phyloP scores from a whole-genome alignment of 2,113 vertebrate species.

The Nannobrachium achirus region DNA sequence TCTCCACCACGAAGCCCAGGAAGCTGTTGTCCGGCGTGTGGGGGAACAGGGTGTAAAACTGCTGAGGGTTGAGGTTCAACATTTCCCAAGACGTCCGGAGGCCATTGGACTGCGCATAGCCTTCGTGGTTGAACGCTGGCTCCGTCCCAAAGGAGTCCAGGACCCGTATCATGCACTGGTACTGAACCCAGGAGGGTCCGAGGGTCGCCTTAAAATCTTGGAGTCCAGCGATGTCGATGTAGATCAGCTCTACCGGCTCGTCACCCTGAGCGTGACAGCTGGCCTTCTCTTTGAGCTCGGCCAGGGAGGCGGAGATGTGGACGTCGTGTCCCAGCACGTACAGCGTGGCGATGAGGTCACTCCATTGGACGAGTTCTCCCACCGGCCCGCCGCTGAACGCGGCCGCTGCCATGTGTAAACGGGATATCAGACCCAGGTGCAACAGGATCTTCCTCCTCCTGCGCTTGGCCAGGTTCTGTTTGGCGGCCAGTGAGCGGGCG shows the following conservation, averaged over 20 bases:
- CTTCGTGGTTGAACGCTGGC: no score
- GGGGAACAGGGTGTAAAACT: no score
- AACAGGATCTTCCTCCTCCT: conserved; percentile 89
- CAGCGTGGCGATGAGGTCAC: conserved; percentile 93
- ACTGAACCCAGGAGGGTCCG: conserved; percentile 91
- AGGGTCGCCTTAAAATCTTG: conserved; percentile 92
- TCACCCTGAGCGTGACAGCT: conserved; percentile 90
- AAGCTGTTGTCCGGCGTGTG: no score
- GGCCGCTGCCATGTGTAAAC: conserved; percentile 92
- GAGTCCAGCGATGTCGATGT: conserved; percentile 91
- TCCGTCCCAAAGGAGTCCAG: no score
- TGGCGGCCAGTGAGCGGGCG: conserved; percentile 84
- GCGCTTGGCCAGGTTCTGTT: conserved; percentile 85
- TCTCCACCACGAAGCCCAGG: no score
- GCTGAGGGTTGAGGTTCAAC: no score
- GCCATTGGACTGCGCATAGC: no score
- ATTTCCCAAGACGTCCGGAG: no score
- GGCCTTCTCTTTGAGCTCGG: conserved; percentile 92
- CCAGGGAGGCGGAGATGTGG: conserved; percentile 88
- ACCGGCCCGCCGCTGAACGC: conserved; percentile 91
- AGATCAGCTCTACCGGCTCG: conserved; percentile 90
- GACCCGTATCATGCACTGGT: conserved; percentile 77
- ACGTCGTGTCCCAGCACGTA: conserved; percentile 93
- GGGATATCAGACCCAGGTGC: conserved; percentile 89
- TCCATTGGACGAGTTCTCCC: conserved; percentile 93